phyloP scores from a whole-genome alignment of 2,888 invertebrate genomes.

The Neelides folsomi region DNA sequence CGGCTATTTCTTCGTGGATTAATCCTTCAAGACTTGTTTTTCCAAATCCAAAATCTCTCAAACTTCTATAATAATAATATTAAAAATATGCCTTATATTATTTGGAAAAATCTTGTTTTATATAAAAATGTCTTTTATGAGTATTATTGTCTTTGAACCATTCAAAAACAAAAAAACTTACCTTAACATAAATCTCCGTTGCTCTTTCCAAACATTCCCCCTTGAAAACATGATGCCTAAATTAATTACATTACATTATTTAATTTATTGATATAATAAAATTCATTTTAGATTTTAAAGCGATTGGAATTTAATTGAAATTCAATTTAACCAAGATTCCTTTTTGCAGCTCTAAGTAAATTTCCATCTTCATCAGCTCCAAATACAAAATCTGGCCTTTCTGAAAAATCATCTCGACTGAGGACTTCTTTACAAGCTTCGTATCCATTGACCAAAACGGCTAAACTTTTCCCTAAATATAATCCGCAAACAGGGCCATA shows the following conservation, averaged over 20 bases:
- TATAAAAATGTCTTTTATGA: too few relatives aligned
- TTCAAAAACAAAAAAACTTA: neutral
- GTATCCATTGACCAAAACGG: conserved; percentile 46
- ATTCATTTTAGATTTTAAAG: neutral
- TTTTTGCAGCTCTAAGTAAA: neutral
- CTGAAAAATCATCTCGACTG: conserved; percentile 48
- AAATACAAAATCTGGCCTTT: conserved; percentile 53
- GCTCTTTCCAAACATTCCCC: neutral
- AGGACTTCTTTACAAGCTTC: conserved; percentile 45
- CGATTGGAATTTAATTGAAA: neutral
- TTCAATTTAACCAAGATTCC: neutral
- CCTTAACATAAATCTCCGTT: too few relatives aligned
- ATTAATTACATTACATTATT: too few relatives aligned
- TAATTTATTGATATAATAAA: too few relatives aligned
- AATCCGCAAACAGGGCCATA: conserved; percentile 43
- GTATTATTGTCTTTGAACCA: too few relatives aligned
- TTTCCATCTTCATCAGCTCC: neutral
- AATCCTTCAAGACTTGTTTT: conserved; percentile 44
- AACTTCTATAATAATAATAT: conserved; percentile 40
- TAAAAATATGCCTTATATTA: conserved; percentile 16
- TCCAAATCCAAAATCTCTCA: conserved; percentile 47
- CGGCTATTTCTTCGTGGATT: conserved; percentile 45
- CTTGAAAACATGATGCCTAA: neutral
- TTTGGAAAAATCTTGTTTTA: too few relatives aligned
- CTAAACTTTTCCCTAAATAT: conserved; percentile 44